These are phyloP conservation scores for Catharus bicknelli DNA, from an alignment of 2,113 vertebrate genomes.

Conservation along the genomic window DNA sequence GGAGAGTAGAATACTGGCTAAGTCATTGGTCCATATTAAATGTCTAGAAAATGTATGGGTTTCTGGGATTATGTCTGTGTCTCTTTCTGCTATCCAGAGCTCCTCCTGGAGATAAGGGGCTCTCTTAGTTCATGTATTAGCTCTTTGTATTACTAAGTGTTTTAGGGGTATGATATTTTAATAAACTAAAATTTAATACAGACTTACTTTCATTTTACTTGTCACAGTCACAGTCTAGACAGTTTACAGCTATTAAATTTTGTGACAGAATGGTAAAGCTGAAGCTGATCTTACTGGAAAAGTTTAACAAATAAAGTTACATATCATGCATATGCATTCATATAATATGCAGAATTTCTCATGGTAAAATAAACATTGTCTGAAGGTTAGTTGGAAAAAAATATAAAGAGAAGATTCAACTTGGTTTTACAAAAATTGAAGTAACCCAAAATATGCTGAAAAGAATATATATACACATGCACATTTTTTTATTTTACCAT, in stretches of 20 bases:
- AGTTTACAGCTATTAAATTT: background rate
- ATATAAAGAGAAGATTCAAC: no score
- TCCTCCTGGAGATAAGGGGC: background rate
- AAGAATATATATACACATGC: rapidly evolving
- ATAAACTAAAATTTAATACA: background rate
- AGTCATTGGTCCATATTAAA: background rate
- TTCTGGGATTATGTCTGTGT: background rate
- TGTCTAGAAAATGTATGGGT: rapidly evolving
- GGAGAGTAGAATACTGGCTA: background rate
- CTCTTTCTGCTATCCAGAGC: background rate
- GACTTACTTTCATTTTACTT: background rate
- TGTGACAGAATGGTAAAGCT: background rate
- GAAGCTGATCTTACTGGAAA: background rate
- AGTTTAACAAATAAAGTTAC: background rate
- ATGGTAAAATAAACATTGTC: no score
- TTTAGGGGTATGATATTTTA: background rate
- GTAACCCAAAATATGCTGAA: no score
- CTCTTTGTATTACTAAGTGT: background rate
- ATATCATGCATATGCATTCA: rapidly evolving
- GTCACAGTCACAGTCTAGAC: background rate
- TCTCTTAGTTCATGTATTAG: background rate
- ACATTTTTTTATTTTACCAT: background rate
- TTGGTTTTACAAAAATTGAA: no score
- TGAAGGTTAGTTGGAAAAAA: no score
- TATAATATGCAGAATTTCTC: background rate